These are phyloP conservation scores for Hemiscyllium ocellatum DNA, from an alignment of 2,113 vertebrate species.

Conservation along the genomic window DNA sequence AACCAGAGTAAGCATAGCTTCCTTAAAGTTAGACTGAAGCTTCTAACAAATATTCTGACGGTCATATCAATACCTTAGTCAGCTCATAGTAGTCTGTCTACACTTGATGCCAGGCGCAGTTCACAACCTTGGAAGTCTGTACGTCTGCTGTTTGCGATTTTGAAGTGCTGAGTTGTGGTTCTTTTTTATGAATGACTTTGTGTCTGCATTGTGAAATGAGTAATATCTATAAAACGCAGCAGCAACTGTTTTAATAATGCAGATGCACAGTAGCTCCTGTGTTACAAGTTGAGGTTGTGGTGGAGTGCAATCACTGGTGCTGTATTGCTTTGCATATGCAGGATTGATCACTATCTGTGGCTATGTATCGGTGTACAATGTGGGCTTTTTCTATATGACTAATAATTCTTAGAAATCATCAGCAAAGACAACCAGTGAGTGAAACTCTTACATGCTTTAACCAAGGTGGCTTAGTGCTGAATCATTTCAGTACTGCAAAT, in stretches of 20 bases:
- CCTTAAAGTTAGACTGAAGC: neutral
- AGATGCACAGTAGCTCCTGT: neutral
- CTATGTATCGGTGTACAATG: neutral
- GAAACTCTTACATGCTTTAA: neutral
- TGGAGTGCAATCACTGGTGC: neutral
- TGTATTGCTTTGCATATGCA: neutral
- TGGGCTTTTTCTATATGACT: neutral
- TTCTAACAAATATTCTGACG: neutral
- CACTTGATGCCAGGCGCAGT: neutral
- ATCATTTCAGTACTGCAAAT: neutral
- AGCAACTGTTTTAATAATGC: neutral
- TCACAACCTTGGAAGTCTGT: neutral
- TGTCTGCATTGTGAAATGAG: neutral
- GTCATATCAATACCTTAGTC: neutral
- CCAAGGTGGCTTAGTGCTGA: neutral
- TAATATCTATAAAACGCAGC: neutral
- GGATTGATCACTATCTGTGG: constrained; percentile 15
- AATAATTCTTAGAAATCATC: constrained; percentile 30
- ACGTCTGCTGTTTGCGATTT: neutral
- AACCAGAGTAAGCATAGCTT: neutral
- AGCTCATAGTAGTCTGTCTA: neutral
- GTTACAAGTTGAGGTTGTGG: neutral
- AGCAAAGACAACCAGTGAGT: neutral
- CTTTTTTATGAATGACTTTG: neutral
- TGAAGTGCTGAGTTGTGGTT: neutral